Percentiles rank a stretch among this genome's conserved stretches.
phyloP scores from a whole-genome alignment of 1,140 invertebrate genomes.

The Microplitis demolitor region DNA sequence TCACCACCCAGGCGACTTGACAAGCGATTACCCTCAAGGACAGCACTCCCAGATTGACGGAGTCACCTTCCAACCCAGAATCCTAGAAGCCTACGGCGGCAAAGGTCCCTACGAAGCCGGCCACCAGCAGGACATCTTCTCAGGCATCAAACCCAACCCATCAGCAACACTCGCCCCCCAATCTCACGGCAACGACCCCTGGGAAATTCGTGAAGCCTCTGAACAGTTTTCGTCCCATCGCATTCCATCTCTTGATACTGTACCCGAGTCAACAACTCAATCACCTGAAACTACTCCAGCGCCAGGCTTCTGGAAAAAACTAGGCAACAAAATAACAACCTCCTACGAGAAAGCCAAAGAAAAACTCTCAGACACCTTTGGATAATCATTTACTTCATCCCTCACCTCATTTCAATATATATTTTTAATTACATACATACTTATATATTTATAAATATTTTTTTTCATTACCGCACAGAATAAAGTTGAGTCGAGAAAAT shows the following conservation, averaged over 20 bases:
- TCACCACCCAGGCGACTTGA: conserved; percentile 38
- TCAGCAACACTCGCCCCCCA: conserved; percentile 40
- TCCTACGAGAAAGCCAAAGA: conserved; percentile 61
- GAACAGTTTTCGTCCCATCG: conserved; percentile 19
- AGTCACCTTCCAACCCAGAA: conserved; percentile 33
- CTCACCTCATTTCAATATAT: conserved; percentile 9
- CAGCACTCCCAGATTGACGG: conserved; percentile 1
- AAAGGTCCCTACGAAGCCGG: conserved; percentile 37
- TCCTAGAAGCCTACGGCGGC: conserved; percentile 51
- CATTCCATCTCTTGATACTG: conserved; percentile 13
- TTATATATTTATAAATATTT: too few relatives aligned
- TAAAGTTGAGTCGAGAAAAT: too few relatives aligned
- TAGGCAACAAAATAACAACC: conserved; percentile 59
- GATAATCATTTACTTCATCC: conserved; percentile 32
- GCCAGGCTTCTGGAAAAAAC: conserved; percentile 62
- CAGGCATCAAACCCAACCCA: conserved; percentile 41
- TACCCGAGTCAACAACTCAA: conserved; percentile 15
- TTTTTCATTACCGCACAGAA: too few relatives aligned
- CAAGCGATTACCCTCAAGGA: conserved; percentile 24
- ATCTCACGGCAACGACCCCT: conserved; percentile 34
- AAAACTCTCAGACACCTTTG: conserved; percentile 61
- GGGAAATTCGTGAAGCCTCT: conserved; percentile 42
- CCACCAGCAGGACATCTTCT: conserved; percentile 39
- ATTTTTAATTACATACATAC: conserved; percentile 14
- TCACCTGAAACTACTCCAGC: conserved; percentile 42